These are phyloP conservation scores for Larimichthys crocea DNA, from an alignment of 2,113 vertebrate species.

Conservation along the genomic window DNA sequence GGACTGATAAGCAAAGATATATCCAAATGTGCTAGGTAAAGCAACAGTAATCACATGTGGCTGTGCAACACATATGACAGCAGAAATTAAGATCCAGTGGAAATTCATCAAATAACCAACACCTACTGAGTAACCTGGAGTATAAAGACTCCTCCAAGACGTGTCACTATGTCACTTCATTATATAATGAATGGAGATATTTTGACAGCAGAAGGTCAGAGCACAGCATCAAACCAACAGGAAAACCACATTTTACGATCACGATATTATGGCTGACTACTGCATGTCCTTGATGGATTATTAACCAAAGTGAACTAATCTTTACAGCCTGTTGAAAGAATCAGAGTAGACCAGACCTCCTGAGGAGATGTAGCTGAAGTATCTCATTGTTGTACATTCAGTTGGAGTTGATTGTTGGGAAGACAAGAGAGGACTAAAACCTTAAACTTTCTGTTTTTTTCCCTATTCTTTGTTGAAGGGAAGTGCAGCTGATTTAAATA, in stretches of 20 bases:
- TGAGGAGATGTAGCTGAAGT: background rate
- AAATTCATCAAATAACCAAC: slow-evolving; percentile 28
- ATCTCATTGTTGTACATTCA: background rate
- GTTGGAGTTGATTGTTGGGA: background rate
- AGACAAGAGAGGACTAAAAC: background rate
- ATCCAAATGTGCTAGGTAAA: background rate
- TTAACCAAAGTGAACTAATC: slow-evolving; percentile 76
- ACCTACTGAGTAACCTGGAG: slow-evolving; percentile 38
- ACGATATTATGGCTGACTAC: slow-evolving; percentile 31
- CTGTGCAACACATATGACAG: background rate
- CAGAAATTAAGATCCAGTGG: background rate
- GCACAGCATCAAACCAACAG: background rate
- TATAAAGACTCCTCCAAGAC: background rate
- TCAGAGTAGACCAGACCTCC: slow-evolving; percentile 7
- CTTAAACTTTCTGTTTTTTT: background rate
- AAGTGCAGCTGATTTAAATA: background rate
- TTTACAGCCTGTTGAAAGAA: slow-evolving; percentile 58
- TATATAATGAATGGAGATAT: background rate
- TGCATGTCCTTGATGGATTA: slow-evolving; percentile 78
- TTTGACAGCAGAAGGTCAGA: background rate
- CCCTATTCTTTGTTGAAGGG: background rate
- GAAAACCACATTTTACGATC: slow-evolving; percentile 51
- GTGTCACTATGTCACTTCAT: background rate
- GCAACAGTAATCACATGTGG: background rate
- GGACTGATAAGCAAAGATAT: background rate